Evolutionary conservation across 2,113 vertebrate species (phyloP).

Genomic region (Hemicordylus capensis): DNA sequence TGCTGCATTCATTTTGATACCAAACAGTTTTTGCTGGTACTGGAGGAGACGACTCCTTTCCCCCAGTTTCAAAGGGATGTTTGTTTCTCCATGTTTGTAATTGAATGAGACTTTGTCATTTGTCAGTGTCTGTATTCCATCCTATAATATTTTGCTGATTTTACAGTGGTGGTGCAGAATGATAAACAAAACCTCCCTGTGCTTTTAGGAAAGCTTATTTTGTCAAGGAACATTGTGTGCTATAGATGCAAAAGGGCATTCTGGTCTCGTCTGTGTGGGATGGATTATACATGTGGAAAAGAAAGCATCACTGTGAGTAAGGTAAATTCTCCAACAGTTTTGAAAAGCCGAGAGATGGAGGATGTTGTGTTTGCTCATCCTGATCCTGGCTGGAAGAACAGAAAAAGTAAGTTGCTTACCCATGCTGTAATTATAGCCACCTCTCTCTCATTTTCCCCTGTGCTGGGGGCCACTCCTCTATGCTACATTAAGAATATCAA

Average conservation of each 20-base stretch:
- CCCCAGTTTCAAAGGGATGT: slow-evolving; percentile 45
- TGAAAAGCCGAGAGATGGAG: not conserved
- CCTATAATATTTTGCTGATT: slow-evolving; percentile 55
- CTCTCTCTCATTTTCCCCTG: not conserved
- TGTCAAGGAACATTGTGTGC: not conserved
- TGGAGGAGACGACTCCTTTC: not conserved
- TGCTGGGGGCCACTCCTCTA: fast-evolving
- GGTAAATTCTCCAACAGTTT: not conserved
- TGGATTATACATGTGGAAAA: not conserved
- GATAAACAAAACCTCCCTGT: slow-evolving; percentile 43
- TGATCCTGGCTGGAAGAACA: not conserved
- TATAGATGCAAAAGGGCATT: not conserved
- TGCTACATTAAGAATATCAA: not conserved
- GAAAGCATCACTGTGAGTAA: not conserved
- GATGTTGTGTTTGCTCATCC: not conserved
- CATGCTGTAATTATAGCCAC: not conserved
- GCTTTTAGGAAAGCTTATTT: slow-evolving; percentile 44
- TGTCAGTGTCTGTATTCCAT: slow-evolving; percentile 46
- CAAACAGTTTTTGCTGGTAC: slow-evolving; percentile 9
- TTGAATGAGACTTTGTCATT: slow-evolving; percentile 58
- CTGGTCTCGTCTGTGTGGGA: not conserved
- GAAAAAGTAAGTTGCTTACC: not conserved
- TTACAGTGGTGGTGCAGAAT: slow-evolving; percentile 43
- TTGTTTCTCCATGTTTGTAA: slow-evolving; percentile 63
- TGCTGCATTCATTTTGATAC: slow-evolving; percentile 45